These are phyloP conservation scores for Erinaceus europaeus DNA, from an alignment of 2,113 vertebrate species.

Conservation along the genomic window DNA sequence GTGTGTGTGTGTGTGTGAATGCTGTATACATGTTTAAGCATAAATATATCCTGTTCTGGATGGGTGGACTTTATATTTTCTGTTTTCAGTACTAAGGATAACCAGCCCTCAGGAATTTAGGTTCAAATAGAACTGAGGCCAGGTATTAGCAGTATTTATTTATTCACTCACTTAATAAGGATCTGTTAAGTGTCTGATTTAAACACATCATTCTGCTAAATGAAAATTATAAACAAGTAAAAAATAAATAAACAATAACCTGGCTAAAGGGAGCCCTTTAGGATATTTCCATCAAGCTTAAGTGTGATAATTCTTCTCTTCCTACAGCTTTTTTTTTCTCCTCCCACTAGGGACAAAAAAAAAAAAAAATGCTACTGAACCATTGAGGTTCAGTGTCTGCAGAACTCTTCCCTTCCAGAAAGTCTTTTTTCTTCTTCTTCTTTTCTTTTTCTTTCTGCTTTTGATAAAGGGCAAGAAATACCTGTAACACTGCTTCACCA, in stretches of 20 bases:
- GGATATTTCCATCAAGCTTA: not conserved
- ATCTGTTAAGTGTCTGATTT: not conserved
- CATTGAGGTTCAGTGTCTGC: no score
- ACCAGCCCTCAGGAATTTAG: constrained; percentile 14
- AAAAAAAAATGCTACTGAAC: no score
- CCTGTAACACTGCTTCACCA: no score
- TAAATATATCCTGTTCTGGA: not conserved
- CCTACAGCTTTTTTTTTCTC: no score
- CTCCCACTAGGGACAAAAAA: no score
- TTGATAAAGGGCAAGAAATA: no score
- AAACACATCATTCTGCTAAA: not conserved
- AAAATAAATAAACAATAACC: not conserved
- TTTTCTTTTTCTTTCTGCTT: no score
- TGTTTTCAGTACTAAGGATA: not conserved
- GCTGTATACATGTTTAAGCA: not conserved
- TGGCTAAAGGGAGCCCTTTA: not conserved
- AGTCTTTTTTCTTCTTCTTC: no score
- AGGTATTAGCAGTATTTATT: constrained; percentile 21
- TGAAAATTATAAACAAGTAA: not conserved
- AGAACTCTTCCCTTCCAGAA: no score
- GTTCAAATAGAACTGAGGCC: not conserved
- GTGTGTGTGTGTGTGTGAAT: not conserved
- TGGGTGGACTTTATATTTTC: not conserved
- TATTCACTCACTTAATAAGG: not conserved
- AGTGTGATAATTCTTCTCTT: not conserved